Base-by-base conservation (phyloP, 2,113 vertebrate species). In the Perca fluviatilis region DNA sequence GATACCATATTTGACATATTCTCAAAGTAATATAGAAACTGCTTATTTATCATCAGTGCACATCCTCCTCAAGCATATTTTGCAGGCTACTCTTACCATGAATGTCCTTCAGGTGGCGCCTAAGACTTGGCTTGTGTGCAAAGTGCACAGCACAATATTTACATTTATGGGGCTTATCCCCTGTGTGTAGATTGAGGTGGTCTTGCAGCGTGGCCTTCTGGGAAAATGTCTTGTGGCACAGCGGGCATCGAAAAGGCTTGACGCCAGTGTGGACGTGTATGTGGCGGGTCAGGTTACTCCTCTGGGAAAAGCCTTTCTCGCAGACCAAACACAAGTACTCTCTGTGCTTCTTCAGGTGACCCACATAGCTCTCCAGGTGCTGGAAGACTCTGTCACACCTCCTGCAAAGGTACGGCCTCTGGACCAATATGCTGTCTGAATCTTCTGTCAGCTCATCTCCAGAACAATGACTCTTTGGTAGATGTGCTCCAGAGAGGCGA, bases 321-420 rank as follows among this genome's bases (percentile, higher is more conserved):
- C 97, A 98, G 67, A 97, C 96, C 90, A 97, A 93, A 58, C 97
- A 98, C 82, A 96, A 76, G 82, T 97, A 96, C 21, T 96, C 93
- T 71, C 96, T 96, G 92, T 97, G 96, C 90, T 97, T 97, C 91
- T 97, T 97, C 33, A 98, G 89, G 71, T 98, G 97, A 12, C 95
- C 94, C 3, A 96, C 89, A 33, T 97, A 98, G 88, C 96, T 97
- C 83, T 97, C 96, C 4, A 97, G 92, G 27, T 97, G 96, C 83
- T 97, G 93, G 90, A 98, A 97, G 30, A 96, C 95, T 77, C 95
- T 88, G 0, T 96, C 96, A 75, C 97, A 98, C 83, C 95, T 96
- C 0, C 95, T 95, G 66, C 97, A 97, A 43, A 97, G 77, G 79
- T 92, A 92, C 0, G 92, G 88, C 70, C 80, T 92, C 74, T 93